Percentiles rank a stretch among this genome's conserved stretches.
Evolutionary conservation across 2,797 vertebrate species (phyloP).

Genomic region (Rachycentron canadum): DNA sequence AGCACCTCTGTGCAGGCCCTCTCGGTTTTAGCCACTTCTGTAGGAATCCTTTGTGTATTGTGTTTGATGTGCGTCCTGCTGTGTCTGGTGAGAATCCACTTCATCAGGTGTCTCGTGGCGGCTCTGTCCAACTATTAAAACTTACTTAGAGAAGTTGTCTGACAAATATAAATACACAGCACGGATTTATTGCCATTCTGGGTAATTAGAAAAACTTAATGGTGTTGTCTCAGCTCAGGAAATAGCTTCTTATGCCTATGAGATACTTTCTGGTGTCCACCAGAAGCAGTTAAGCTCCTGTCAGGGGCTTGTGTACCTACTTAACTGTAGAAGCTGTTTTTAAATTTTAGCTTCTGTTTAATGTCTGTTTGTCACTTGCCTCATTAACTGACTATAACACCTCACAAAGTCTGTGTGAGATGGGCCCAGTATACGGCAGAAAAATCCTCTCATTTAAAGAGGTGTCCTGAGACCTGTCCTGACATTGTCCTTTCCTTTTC

Average conservation of each 20-base stretch:
- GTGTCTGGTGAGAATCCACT: not conserved
- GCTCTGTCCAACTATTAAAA: not conserved
- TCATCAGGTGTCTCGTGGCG: not conserved
- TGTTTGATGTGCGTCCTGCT: no score
- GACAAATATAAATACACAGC: not conserved
- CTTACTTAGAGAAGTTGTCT: not conserved
- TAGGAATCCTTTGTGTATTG: no score
- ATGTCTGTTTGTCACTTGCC: not conserved
- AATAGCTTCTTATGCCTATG: not conserved
- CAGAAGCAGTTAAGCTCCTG: not conserved
- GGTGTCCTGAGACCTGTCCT: not conserved
- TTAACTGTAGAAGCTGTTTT: not conserved
- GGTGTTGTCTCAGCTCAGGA: no score
- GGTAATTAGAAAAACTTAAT: not conserved
- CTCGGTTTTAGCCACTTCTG: conserved; percentile 1
- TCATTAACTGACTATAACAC: not conserved
- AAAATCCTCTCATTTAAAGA: not conserved
- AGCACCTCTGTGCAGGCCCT: not conserved
- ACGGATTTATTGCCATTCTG: not conserved
- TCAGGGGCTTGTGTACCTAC: no score
- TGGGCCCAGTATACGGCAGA: not conserved
- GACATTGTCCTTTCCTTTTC: not conserved
- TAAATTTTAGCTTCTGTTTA: no score
- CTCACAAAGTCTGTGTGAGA: not conserved
- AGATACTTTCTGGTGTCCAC: not conserved